These are phyloP conservation scores for Prietella phreatophila DNA, from an alignment of 2,113 vertebrate genomes.

Conservation along the genomic window DNA sequence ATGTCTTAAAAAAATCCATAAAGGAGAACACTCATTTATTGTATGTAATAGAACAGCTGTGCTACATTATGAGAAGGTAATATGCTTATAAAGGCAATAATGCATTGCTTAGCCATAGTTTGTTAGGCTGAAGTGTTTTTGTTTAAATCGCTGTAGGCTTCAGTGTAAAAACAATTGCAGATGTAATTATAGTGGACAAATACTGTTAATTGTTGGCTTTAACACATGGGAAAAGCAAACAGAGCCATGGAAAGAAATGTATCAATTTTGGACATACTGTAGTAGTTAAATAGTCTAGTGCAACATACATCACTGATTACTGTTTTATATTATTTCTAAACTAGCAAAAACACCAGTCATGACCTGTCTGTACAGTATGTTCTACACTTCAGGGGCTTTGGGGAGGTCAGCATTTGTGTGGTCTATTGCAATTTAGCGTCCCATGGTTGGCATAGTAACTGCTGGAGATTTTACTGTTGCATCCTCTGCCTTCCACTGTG, in stretches of 20 bases:
- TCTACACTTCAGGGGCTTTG: neutral
- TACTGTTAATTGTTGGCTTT: neutral
- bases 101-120: neutral
- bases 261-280: neutral
- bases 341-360: neutral
- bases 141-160: neutral
- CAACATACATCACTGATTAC: neutral
- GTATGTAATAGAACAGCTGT: neutral
- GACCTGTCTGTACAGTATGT: conserved; percentile 9
- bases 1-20: neutral
- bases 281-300: neutral
- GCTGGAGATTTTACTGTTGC: conserved; percentile 83
- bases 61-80: neutral
- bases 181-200: neutral
- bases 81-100: neutral
- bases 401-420: neutral
- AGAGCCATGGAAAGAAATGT: neutral
- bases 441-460: conserved; percentile 97
- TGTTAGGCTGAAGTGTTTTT: neutral
- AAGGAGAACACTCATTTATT: conserved; percentile 6
- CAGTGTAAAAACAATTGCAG: neutral
- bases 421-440: conserved; percentile 71
- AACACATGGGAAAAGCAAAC: neutral
- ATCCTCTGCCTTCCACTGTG: conserved; percentile 97
- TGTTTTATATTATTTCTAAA: neutral